These are phyloP conservation scores for Eristalis tenax DNA, from an alignment of 2,888 invertebrate genomes.

Conservation along the genomic window DNA sequence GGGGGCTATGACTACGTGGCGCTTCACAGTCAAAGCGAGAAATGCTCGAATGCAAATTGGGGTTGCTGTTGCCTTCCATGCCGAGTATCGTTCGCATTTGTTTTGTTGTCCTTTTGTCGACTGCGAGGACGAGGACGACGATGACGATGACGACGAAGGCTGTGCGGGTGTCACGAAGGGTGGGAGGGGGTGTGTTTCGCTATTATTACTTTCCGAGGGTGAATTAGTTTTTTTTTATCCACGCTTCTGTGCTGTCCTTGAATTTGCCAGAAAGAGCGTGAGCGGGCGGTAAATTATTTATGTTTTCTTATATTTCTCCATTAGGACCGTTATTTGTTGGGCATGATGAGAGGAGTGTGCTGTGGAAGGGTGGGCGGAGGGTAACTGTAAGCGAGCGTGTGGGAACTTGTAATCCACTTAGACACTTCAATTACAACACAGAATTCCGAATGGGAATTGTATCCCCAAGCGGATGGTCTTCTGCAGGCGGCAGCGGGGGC, in stretches of 20 bases:
- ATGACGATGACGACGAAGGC: not conserved
- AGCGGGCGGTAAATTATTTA: constrained; percentile 39
- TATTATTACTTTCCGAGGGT: not conserved
- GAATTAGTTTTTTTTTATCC: not conserved
- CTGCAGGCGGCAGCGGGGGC: no score
- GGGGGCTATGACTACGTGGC: no score
- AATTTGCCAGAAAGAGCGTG: not conserved
- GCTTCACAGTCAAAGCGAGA: no score
- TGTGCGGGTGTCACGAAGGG: not conserved
- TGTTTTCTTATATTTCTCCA: constrained; percentile 40
- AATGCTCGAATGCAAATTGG: not conserved
- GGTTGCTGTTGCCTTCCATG: not conserved
- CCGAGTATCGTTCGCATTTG: not conserved
- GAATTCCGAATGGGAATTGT: not conserved
- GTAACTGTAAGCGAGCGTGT: not conserved
- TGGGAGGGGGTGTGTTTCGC: not conserved
- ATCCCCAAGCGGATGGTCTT: not conserved
- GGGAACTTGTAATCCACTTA: not conserved
- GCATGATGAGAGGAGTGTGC: not conserved
- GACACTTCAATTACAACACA: not conserved
- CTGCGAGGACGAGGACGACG: not conserved
- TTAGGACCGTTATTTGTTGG: constrained; percentile 11
- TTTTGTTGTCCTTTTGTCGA: not conserved
- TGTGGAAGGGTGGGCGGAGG: not conserved
- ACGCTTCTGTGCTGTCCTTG: not conserved